These are phyloP conservation scores for Patella vulgata DNA, from an alignment of 1,140 invertebrate genomes.

Conservation along the genomic window DNA sequence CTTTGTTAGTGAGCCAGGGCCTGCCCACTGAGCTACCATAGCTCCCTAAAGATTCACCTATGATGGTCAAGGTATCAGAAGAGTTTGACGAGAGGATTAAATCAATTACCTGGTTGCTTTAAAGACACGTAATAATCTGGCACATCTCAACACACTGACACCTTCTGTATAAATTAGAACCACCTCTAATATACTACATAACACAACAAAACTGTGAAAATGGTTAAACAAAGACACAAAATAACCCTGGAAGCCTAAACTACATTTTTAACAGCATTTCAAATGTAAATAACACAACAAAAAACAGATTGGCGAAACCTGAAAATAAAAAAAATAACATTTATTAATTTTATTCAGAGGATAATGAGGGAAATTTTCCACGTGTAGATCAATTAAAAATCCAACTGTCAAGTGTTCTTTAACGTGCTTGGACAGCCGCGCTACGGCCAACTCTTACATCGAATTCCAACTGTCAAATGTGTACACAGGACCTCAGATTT, in stretches of 20 bases:
- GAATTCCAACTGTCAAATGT: no score
- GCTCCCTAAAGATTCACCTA: no score
- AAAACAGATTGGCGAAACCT: slow-evolving; percentile 89
- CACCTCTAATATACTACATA: slow-evolving; percentile 72
- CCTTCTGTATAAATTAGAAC: slow-evolving; percentile 71
- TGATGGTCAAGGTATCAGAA: no score
- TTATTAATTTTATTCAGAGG: no score
- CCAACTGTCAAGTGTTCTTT: no score
- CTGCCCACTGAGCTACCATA: background rate
- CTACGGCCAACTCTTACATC: no score
- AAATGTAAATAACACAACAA: slow-evolving; percentile 96
- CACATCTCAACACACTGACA: slow-evolving; percentile 73
- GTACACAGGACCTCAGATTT: no score
- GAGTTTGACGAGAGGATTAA: no score
- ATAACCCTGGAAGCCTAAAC: slow-evolving; percentile 84
- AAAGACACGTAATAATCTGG: slow-evolving; percentile 72
- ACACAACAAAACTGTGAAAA: slow-evolving; percentile 75
- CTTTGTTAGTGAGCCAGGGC: no score
- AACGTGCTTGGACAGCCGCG: no score
- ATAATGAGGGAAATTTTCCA: no score
- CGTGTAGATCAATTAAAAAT: no score
- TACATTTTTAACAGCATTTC: slow-evolving; percentile 99
- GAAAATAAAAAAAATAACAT: slow-evolving; percentile 58
- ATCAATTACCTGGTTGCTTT: slow-evolving; percentile 72
- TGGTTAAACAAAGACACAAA: slow-evolving; percentile 75